Evolutionary conservation across 2,888 invertebrate genomes (phyloP).

Genomic region (Chrysotoxum bicinctum): DNA sequence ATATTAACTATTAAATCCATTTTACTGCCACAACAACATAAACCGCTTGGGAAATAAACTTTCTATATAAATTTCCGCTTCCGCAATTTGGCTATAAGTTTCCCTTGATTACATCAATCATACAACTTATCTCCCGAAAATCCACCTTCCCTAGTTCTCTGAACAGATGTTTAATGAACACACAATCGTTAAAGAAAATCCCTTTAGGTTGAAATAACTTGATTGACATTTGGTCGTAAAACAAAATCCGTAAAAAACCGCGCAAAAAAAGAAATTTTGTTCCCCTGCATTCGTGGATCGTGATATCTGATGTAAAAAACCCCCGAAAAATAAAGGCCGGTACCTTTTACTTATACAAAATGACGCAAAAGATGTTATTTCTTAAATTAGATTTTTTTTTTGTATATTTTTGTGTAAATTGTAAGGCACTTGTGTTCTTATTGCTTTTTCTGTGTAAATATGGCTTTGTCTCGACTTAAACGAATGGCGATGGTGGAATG

Average conservation of each 20-base stretch:
- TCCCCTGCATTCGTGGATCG: neutral
- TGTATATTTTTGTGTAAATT: slow-evolving; percentile 52
- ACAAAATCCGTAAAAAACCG: slow-evolving; percentile 9
- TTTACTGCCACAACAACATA: neutral
- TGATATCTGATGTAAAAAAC: slow-evolving; percentile 39
- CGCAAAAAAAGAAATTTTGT: neutral
- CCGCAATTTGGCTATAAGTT: too few species aligned
- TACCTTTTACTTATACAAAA: neutral
- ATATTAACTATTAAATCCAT: neutral
- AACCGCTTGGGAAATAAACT: neutral
- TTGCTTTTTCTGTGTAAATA: slow-evolving; percentile 63
- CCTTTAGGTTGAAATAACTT: slow-evolving; percentile 48
- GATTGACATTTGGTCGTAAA: slow-evolving; percentile 37
- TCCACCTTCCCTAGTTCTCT: slow-evolving; percentile 36
- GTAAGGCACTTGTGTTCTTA: slow-evolving; percentile 68
- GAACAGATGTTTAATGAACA: slow-evolving; percentile 40
- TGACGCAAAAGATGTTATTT: slow-evolving; percentile 25
- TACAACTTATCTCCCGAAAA: slow-evolving; percentile 45
- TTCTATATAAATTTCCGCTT: neutral
- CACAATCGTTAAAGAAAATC: slow-evolving; percentile 47
- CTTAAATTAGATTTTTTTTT: slow-evolving; percentile 13
- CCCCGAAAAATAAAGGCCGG: slow-evolving; percentile 4
- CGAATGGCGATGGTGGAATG: neutral
- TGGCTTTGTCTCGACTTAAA: slow-evolving; percentile 15
- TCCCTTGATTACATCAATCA: slow-evolving; percentile 31